Evolutionary conservation across 2,113 vertebrate species (phyloP), one percentile per base, ranked within the genome.

Genomic region (Paralichthys olivaceus): DNA sequence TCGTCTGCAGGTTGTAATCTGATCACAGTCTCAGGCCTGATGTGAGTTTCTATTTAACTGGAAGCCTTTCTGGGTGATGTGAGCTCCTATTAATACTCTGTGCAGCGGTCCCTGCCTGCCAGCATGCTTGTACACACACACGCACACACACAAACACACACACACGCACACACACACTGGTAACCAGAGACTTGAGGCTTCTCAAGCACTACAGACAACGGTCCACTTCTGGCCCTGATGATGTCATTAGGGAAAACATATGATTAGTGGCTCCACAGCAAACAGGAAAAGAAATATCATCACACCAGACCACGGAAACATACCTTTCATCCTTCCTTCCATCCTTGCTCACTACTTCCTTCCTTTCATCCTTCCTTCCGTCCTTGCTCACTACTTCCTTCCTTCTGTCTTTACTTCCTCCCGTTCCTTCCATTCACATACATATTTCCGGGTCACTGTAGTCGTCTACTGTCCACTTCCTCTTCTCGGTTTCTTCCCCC

Each of bases 151-250:
- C 66, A 94, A 94, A 91, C 91, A 81, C 40, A 61, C 54, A 75
- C 72, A 76, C 37, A 47, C 66, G 94, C 93, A 92, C 91, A 82
- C 29, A 61, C 53, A 63, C 63, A 91, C 86, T 91, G 88, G 94
- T 95, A 94, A 96, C 95, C 91, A 94, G 95, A 96, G 93, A 95
- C 93, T 89, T 91, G 84, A 94, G 90, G 91, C 90, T 87, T 92
- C 91, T 79, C 53, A 78, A 93, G 93, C 93, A 81, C 93, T 92
- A 91, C 92, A 91, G 88, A 69, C 19, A 15, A 49, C 17, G 4
- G 45, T 49, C 81, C 72, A 70, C 60, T 79, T 68, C 49, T 72
- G 71, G 73, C 68, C 34, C 62, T 26, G 32, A 69, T 89, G 70
- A 85, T 85, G 83, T 89, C 67, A 84, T 53, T 63, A 61, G 45